Conservation (phyloP, 2,888 invertebrate genomes). For the Andrena praecox region DNA sequence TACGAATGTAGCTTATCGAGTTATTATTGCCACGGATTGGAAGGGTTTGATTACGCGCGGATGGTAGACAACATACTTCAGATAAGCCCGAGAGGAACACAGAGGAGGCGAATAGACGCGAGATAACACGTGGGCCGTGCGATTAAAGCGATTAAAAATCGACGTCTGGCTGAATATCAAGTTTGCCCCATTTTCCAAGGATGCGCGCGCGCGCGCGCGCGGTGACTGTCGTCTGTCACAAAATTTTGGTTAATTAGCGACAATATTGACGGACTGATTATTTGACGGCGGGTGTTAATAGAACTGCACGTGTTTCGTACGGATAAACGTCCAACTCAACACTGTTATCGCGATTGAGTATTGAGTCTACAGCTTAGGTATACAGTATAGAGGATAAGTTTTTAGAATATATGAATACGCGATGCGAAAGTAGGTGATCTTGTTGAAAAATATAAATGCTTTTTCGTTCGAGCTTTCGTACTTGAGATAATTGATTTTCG, state of each 20-base stretch:
- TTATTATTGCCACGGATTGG: constrained; percentile 14
- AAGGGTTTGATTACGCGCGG: constrained; percentile 11
- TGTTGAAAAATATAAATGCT: too few species aligned
- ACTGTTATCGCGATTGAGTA: background rate
- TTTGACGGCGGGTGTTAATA: background rate
- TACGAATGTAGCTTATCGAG: constrained; percentile 31
- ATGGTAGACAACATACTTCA: constrained; percentile 9
- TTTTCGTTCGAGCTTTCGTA: too few species aligned
- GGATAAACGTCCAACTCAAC: constrained; percentile 2
- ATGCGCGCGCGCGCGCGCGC: background rate
- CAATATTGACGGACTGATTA: constrained; percentile 37
- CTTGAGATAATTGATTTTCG: too few species aligned
- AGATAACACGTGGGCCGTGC: constrained; percentile 42
- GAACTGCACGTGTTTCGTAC: constrained; percentile 1
- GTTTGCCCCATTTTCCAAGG: constrained; percentile 47
- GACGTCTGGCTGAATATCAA: constrained; percentile 35
- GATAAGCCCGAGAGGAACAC: constrained; percentile 10
- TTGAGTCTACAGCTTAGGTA: background rate
- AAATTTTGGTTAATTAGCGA: constrained; percentile 36
- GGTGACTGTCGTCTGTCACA: background rate
- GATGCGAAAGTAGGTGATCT: too few species aligned
- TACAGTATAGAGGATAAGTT: too few species aligned
- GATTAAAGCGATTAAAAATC: constrained; percentile 57
- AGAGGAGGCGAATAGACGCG: background rate
- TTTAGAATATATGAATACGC: too few species aligned